Evolutionary conservation across 2,113 vertebrate species (phyloP).

Genomic region (Anoura caudifer): DNA sequence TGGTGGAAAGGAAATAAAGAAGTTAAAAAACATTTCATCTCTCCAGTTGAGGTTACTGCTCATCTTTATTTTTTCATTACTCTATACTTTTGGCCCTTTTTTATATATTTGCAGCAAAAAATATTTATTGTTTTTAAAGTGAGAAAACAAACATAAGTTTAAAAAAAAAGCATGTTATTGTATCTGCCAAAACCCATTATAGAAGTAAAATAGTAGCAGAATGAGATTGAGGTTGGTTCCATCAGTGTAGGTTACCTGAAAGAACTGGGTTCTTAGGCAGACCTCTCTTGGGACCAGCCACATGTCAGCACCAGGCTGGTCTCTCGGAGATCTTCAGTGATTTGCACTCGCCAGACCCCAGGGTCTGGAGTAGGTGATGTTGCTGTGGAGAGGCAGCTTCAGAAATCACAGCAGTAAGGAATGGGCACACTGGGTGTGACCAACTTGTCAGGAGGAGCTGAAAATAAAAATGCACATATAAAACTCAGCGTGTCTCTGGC

Average conservation of each 20-base stretch:
- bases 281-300: neutral
- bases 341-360: rapidly evolving
- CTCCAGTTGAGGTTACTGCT: neutral
- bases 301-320: rapidly evolving
- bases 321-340: rapidly evolving
- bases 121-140: neutral
- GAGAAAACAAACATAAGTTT: neutral
- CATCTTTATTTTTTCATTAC: slow-evolving; percentile 14
- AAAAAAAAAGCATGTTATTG: neutral
- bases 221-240: neutral
- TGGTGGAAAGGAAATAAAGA: neutral
- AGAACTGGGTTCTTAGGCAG: neutral
- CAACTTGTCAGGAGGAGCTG: neutral
- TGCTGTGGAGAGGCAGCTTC: neutral
- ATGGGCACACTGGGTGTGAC: neutral
- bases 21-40: neutral
- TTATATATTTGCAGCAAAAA: slow-evolving; percentile 13
- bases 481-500: neutral
- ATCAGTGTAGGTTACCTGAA: neutral
- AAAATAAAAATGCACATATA: neutral
- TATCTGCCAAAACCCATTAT: neutral
- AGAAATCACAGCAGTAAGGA: neutral
- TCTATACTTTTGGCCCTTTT: neutral
- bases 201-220: neutral
- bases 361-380: neutral